Evolutionary conservation across 2,113 vertebrate genomes (phyloP).

Genomic region (Okapia johnstoni): DNA sequence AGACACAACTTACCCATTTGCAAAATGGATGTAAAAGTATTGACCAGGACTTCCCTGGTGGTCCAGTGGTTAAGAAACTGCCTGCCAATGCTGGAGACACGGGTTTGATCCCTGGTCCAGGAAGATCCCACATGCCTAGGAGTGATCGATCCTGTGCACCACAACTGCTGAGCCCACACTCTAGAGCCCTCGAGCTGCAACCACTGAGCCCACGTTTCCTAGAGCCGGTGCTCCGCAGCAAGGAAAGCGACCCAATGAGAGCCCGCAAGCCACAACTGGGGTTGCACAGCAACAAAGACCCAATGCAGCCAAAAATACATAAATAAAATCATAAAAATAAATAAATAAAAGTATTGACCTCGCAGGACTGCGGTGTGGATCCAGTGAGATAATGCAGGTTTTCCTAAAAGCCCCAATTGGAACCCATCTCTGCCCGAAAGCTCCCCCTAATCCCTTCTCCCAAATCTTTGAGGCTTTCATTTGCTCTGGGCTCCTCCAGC

Average conservation of each 20-base stretch:
- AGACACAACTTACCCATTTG: not conserved
- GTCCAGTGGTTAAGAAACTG: not conserved
- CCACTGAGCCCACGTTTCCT: not conserved
- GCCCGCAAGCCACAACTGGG: not conserved
- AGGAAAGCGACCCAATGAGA: not conserved
- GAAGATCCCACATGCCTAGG: not conserved
- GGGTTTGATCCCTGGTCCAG: not conserved
- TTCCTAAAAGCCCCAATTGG: not conserved
- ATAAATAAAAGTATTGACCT: not conserved
- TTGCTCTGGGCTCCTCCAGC: not conserved
- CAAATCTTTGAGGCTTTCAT: not conserved
- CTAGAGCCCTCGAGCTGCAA: not conserved
- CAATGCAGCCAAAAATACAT: not conserved
- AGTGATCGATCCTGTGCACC: accelerated
- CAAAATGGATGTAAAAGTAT: not conserved
- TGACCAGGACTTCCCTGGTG: not conserved
- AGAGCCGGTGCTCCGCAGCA: not conserved
- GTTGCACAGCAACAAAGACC: not conserved
- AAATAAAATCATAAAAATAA: not conserved
- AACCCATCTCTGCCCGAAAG: not conserved
- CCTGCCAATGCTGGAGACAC: not conserved
- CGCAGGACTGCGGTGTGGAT: not conserved
- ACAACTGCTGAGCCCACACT: not conserved
- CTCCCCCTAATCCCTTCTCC: not conserved
- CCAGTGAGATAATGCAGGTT: not conserved